A percentile compares a stretch with the other conserved stretches of the same genome.
Conservation (phyloP, 2,888 invertebrate species). For the Clivina fossor region DNA sequence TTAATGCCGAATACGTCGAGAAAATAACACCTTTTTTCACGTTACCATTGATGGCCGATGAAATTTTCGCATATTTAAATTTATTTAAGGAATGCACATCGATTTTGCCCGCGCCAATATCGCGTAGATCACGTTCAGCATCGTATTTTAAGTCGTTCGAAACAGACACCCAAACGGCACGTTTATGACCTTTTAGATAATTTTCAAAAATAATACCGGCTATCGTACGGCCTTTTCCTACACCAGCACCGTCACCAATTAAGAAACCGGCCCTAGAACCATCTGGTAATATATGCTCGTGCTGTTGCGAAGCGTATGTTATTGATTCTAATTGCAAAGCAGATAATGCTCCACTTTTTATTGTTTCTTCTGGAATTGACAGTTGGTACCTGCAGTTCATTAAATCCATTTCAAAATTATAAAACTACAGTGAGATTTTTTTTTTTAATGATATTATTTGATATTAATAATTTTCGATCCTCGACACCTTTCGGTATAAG, state of each 20-base stretch:
- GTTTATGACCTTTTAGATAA: conserved; percentile 87
- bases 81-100: conserved; percentile 89
- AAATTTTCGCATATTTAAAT: conserved; percentile 98
- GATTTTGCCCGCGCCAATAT: conserved; percentile 91
- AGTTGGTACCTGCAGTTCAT: conserved; percentile 61
- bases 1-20: conserved; percentile 96
- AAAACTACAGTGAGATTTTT: too few species aligned
- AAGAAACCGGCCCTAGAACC: conserved; percentile 93
- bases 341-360: conserved; percentile 84
- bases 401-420: too few species aligned
- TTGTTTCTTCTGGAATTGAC: conserved; percentile 80
- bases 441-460: too few species aligned
- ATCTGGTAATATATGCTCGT: conserved; percentile 86
- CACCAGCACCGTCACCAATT: conserved; percentile 97
- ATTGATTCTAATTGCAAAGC: conserved; percentile 97
- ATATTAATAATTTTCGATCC: too few species aligned
- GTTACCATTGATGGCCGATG: conserved; percentile 88
- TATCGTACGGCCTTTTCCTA: conserved; percentile 96
- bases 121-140: conserved; percentile 91
- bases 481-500: too few species aligned
- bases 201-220: conserved; percentile 98
- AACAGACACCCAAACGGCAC: conserved; percentile 98
- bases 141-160: conserved; percentile 98
- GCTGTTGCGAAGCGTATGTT: conserved; percentile 96
- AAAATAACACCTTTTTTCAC: conserved; percentile 97